Base-by-base conservation (phyloP, 2,888 invertebrate genomes). In the Sesamia inferens region DNA sequence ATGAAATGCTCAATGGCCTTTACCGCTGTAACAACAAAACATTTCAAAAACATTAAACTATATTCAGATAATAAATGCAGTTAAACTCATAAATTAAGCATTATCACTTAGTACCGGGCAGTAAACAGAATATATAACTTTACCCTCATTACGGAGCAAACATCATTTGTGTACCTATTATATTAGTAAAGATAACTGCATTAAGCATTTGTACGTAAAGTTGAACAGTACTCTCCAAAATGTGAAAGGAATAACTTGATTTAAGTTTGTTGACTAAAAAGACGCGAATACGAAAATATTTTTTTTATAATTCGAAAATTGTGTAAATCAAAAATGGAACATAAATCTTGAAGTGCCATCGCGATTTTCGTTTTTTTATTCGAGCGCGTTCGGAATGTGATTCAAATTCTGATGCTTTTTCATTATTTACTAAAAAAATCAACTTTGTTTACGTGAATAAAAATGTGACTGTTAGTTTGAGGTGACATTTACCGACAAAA, bases 131-230 rank as follows among this genome's bases (percentile, higher is more conserved):
- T 74, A 66, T 59, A 76, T 68, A 84, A 76, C 64, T 78, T 83
- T 83, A 87, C 85, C 84, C 85, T 82, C 85, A 83, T 83, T 87
- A 78, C 19, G 44, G 47, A 72, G 62, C 58, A 83, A 84, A 80
- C 71, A 82, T 74, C 68, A 65, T 76, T 68, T 76, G 74, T 2
- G 13, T 44, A 44, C 5, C 2, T 31, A 31, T 3, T 31, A 31
- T 55, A 71, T 22, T 62, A 24, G n/a, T 57, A 69, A 75, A 64
- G 75, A 75, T 83, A 72, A 57, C 68, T 61, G 24, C 59, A 54
- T 14, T 61, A 63, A 71, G n/a, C 64, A 61, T 62, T 64, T 62
- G 75, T 71, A 48, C 76, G 64, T 59, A 47, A 70, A 58, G 65
- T 78, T 68, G 64, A 69, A 63, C 76, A 76, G 83, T 71, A 39